phyloP scores from a whole-genome alignment of 1,140 invertebrate species.

The Cydia fagiglandana region DNA sequence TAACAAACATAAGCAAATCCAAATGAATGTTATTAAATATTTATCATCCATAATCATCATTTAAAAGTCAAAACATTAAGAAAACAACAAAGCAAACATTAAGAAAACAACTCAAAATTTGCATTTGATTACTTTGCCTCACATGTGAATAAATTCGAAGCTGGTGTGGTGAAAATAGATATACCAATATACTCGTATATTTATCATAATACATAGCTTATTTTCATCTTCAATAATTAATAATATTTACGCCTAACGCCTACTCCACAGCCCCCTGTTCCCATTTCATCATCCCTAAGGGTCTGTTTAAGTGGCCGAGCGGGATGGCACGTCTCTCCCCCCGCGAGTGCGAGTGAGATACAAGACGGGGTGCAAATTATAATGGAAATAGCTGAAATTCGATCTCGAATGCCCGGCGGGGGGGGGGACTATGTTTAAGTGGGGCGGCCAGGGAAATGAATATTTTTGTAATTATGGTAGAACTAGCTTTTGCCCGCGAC shows the following conservation, averaged over 20 bases:
- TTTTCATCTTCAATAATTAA: neutral
- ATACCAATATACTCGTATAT: no score
- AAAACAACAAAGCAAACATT: no score
- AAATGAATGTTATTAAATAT: no score
- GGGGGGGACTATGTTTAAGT: neutral
- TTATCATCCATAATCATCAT: no score
- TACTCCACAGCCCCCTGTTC: conserved; percentile 36
- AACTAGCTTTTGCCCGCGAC: no score
- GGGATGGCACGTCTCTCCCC: conserved; percentile 33
- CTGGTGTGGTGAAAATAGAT: no score
- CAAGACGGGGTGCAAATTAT: conserved; percentile 34
- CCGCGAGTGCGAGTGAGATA: conserved; percentile 34
- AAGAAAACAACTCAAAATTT: no score
- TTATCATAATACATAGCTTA: neutral
- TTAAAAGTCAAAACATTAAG: no score
- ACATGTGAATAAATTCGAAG: no score
- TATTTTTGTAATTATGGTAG: neutral
- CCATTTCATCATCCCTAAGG: conserved; percentile 44
- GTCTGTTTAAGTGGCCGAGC: conserved; percentile 48
- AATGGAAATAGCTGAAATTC: conserved; percentile 37
- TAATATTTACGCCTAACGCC: neutral
- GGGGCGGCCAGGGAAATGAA: neutral
- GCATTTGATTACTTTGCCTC: no score
- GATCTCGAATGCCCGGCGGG: conserved; percentile 1
- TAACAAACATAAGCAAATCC: no score